Evolutionary conservation across 2,888 invertebrate genomes (phyloP), one percentile per base, ranked within the genome.

Genomic region (Drosophila setosimentum): DNA sequence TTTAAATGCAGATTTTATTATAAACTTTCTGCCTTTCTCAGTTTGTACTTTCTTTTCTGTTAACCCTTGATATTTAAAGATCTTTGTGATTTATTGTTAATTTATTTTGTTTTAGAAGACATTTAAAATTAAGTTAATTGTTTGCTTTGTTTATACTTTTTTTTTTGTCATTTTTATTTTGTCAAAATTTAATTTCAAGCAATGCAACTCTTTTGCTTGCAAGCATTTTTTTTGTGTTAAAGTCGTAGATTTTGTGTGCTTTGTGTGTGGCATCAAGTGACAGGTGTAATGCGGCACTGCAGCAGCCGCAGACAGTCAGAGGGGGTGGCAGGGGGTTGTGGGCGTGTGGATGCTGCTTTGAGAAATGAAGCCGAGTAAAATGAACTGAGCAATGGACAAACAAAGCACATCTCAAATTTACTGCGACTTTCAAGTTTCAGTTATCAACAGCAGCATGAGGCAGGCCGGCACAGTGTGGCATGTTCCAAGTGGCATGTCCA

Each of bases 241-340:
- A 65, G 49, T 63, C 54, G 35, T 24, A 33, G 29, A 48, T 42
- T 49, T 45, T 60, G 16, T 33, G 21, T 40, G 27, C 32, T 21
- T 62, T 65, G 75, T 75, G 63, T 54, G 62, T 33, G 58, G 50
- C 67, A 66, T 70, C 70, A 42, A 63, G 69, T 85, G 88, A 89
- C 86, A 87, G 82, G 77, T 90, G 91, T 90, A 85, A 78, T 86
- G 91, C 87, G 73, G 72, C 74, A 81, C 37, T 69, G 68, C 76
- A 73, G 57, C 59, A 78, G 60, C 50, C 54, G 57, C 50, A 59
- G 51, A 73, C 53, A 64, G 61, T n/a, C 48, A 48, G 32, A 33
- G 40, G 10, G 18, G n/a, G 16, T 30, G 51, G 55, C 32, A 42
- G 24, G 18, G 2, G 29, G 53, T 6, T 64, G 65, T 32, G 24